Evolutionary conservation across 2,113 vertebrate genomes (phyloP).

Genomic region (Blennius ocellaris): DNA sequence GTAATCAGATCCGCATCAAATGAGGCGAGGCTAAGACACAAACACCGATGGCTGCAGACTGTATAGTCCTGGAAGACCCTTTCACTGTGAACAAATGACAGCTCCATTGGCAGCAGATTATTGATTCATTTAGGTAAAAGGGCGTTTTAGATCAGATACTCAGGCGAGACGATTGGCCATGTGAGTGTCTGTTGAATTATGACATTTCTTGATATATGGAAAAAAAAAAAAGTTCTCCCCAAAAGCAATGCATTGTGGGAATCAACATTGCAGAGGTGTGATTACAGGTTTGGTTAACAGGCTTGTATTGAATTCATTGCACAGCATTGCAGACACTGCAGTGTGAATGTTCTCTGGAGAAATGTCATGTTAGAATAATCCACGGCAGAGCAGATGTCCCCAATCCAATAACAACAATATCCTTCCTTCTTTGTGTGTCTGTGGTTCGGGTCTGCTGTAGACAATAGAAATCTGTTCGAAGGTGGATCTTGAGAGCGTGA

Average conservation of each 20-base stretch:
- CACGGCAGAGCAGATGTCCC: neutral
- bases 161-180: too few species aligned
- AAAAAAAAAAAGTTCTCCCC: neutral
- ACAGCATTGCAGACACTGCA: neutral
- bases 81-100: conserved; percentile 35
- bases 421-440: neutral
- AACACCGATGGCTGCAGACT: conserved; percentile 12
- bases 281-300: neutral
- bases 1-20: conserved; percentile 43
- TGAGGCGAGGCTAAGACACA: conserved; percentile 10
- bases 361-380: neutral
- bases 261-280: neutral
- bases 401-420: neutral
- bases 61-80: conserved; percentile 21
- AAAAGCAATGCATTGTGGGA: neutral
- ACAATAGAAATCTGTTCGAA: neutral
- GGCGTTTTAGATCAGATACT: too few species aligned
- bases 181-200: too few species aligned
- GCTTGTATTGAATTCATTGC: conserved; percentile 3
- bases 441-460: neutral
- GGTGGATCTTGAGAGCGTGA: neutral
- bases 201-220: too few species aligned
- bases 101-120: conserved; percentile 19
- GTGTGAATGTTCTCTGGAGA: conserved; percentile 2
- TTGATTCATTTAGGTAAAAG: neutral